phyloP scores from a whole-genome alignment of 2,797 vertebrate species.

The Myotis myotis region DNA sequence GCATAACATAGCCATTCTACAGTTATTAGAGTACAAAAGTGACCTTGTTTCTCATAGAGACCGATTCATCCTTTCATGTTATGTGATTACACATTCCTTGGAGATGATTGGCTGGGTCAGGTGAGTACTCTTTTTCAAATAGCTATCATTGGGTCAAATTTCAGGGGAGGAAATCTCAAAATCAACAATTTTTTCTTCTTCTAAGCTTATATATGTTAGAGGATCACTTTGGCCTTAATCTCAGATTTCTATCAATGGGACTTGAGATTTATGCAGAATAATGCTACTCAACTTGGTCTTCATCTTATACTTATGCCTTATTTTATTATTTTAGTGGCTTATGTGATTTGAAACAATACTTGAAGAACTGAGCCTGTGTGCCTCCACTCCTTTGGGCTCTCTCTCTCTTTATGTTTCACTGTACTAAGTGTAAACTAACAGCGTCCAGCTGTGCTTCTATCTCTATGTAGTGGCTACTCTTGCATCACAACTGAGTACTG shows the following conservation, averaged over 20 bases:
- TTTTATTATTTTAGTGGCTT: neutral
- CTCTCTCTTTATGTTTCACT: neutral
- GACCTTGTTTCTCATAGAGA: neutral
- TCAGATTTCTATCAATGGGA: neutral
- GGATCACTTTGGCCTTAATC: neutral
- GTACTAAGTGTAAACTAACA: neutral
- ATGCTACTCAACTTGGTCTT: neutral
- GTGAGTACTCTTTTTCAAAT: neutral
- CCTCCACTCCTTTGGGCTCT: neutral
- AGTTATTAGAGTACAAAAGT: neutral
- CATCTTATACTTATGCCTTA: neutral
- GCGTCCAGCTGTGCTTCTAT: neutral
- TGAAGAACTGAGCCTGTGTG: neutral
- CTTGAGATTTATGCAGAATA: neutral
- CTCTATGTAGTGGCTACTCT: neutral
- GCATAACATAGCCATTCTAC: neutral
- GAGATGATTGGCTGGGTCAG: neutral
- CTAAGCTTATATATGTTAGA: neutral
- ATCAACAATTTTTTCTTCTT: neutral
- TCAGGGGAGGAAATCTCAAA: neutral
- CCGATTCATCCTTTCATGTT: neutral
- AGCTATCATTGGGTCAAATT: neutral
- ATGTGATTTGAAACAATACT: neutral
- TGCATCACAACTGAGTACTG: neutral
- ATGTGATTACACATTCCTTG: neutral